Evolutionary conservation across 2,888 invertebrate species (phyloP), one percentile per base, ranked within the genome.

Genomic region (Autographa pulchrina): DNA sequence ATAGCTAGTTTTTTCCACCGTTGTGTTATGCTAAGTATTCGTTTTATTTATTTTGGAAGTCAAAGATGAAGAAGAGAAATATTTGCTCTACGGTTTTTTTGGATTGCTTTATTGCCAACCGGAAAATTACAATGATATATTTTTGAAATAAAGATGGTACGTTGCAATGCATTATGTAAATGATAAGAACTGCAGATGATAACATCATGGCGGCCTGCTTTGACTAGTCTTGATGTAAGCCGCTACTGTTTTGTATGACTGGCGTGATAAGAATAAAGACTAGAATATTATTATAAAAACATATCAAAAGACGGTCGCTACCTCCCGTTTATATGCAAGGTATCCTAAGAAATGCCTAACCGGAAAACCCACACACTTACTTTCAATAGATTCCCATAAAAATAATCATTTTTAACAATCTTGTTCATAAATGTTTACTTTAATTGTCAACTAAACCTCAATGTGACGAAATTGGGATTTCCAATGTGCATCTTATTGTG

Each of bases 31-130:
- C n/a, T n/a, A n/a, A n/a, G n/a, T n/a, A n/a, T n/a, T n/a, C n/a
- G n/a, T n/a, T n/a, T n/a, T n/a, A n/a, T n/a, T n/a, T n/a, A n/a
- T n/a, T n/a, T n/a, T n/a, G n/a, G n/a, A n/a, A n/a, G n/a, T n/a
- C n/a, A n/a, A n/a, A n/a, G n/a, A n/a, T n/a, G n/a, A n/a, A n/a
- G n/a, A n/a, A n/a, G n/a, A n/a, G n/a, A n/a, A n/a, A n/a, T n/a
- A n/a, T n/a, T n/a, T n/a, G n/a, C n/a, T n/a, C n/a, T n/a, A n/a
- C n/a, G n/a, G n/a, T n/a, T n/a, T n/a, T 20, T n/a, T 3, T 38
- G 63, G 18, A 68, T 74, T 66, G 16, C 16, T 0, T 43, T 5
- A n/a, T 48, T 48, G n/a, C 6, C 0, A n/a, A n/a, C n/a, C n/a
- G 48, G 48, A 48, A 11, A 38, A 38, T 38, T 38, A n/a, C 6